A percentile compares a stretch with the other conserved stretches of the same genome.
These are phyloP conservation scores for Clarias pachynema DNA, from an alignment of 2,797 vertebrate genomes.

Conservation along the genomic window DNA sequence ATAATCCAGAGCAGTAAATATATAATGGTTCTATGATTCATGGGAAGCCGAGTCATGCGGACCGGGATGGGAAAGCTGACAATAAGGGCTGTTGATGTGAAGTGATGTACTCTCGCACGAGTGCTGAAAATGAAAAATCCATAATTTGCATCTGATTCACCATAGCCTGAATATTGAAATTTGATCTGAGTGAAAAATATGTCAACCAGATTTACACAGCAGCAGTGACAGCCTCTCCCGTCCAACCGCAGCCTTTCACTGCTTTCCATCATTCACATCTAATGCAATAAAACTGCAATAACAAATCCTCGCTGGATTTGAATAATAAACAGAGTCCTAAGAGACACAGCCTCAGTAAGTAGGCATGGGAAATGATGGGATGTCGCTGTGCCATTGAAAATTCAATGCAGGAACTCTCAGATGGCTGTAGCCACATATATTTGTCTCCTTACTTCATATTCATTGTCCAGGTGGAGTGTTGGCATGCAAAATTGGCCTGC, in stretches of 20 bases:
- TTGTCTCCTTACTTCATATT: conserved; percentile 19
- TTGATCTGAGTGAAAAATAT: conserved; percentile 84
- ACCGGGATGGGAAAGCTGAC: conserved; percentile 32
- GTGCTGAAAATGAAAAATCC: conserved; percentile 54
- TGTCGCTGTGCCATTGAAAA: conserved; percentile 49
- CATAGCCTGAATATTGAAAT: conserved; percentile 81
- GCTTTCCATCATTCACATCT: conserved; percentile 52
- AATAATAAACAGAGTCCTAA: conserved; percentile 57
- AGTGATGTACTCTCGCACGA: conserved; percentile 41
- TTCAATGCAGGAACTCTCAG: conserved; percentile 37
- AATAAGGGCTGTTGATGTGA: conserved; percentile 49
- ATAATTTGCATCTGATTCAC: conserved; percentile 84
- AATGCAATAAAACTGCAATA: conserved; percentile 60
- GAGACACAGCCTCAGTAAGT: conserved; percentile 42
- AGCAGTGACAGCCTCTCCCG: conserved; percentile 53
- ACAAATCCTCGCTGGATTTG: conserved; percentile 55
- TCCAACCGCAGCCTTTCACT: conserved; percentile 49
- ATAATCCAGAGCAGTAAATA: conserved; percentile 32
- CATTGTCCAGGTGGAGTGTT: conserved; percentile 33
- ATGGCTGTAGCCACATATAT: conserved; percentile 26
- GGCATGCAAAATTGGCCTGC: conserved; percentile 24
- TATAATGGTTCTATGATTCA: conserved; percentile 38
- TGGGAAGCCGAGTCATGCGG: conserved; percentile 25
- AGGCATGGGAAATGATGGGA: conserved; percentile 47
- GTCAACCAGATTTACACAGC: conserved; percentile 84